Base-by-base conservation (phyloP, 2,113 vertebrate genomes). In the Thoracochromis brauschi region DNA sequence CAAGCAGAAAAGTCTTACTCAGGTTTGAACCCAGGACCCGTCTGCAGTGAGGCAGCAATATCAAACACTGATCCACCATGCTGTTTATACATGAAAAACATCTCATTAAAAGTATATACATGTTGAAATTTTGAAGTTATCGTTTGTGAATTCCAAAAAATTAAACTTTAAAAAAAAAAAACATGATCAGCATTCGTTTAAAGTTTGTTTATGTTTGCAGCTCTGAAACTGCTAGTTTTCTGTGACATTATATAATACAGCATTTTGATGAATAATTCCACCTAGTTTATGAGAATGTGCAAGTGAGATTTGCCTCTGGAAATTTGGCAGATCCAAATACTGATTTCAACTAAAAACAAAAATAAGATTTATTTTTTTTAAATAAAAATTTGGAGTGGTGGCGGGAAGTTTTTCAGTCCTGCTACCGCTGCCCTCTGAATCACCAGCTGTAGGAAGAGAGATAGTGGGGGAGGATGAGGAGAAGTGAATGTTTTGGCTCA, bases 381-480 rank as follows among this genome's bases (percentile, higher is more conserved):
- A 80, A 31, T 10, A n/a, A 49, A 63, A 16, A 21, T 81, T 24
- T 81, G 81, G 63, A 79, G 71, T 12, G 51, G n/a, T 60, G 83
- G 49, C 5, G 1, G 65, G 87, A 90, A 19, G 55, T 80, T 88
- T 19, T 24, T 33, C 26, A 8, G 54, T 80, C 60, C 60, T 68
- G 54, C 80, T 81, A 35, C 51, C 54, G 49, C 58, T 84, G 84
- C 58, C 82, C 85, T 86, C 86, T 93, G 93, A 93, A 80, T 93
- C 89, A 93, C 63, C 3, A 73, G 63, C 80, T 53, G 89, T 87
- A 84, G 87, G 92, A 88, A 79, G 92, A 88, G 58, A 24, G 63
- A 68, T 82, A 42, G 40, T 21, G 90, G 75, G 9, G 90, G 89
- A 84, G 88, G 90, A 89, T 19, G 60, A 83, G 80, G 12, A 84